phyloP scores from a whole-genome alignment of 37 sponge, comb jelly and placozoan species.

The Oscarella lobularis region DNA sequence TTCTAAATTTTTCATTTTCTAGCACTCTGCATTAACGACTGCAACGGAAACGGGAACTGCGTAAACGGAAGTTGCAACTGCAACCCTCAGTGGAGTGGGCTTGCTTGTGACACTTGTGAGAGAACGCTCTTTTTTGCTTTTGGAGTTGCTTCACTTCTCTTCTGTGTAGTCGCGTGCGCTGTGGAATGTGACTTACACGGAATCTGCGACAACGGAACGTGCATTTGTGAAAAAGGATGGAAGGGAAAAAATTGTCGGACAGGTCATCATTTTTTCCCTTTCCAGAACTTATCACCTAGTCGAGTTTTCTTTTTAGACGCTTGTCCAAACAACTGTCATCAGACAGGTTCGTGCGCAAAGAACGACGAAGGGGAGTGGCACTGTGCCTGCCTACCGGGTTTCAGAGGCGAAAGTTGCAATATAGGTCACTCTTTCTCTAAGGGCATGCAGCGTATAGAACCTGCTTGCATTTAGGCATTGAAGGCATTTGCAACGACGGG shows the following conservation, averaged over 20 bases:
- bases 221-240: background rate
- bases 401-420: background rate
- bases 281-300: background rate
- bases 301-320: background rate
- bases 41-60: background rate
- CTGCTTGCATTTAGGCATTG: no score
- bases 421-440: background rate
- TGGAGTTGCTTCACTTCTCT: background rate
- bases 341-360: background rate
- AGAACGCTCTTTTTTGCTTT: background rate
- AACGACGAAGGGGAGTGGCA: background rate
- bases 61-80: background rate
- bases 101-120: background rate
- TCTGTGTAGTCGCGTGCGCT: background rate
- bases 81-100: background rate
- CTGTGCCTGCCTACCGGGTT: background rate
- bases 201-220: background rate
- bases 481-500: background rate
- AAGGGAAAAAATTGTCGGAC: background rate
- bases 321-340: background rate
- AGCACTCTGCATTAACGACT: background rate
- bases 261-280: background rate
- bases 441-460: no score
- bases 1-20: background rate
- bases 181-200: background rate